These are phyloP conservation scores for Lochmaea crataegi DNA, from an alignment of 2,888 invertebrate genomes.

Conservation along the genomic window DNA sequence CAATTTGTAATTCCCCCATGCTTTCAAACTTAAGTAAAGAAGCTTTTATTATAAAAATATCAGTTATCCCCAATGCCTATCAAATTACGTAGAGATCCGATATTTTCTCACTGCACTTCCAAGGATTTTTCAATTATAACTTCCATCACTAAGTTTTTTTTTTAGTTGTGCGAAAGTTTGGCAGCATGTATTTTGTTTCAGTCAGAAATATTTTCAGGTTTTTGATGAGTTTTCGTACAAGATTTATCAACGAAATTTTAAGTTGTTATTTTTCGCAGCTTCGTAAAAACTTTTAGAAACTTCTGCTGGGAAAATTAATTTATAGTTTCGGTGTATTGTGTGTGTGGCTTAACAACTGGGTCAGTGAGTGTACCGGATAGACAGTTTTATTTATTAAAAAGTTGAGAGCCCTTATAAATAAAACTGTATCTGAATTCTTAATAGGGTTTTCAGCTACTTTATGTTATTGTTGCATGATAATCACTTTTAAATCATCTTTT, in stretches of 20 bases:
- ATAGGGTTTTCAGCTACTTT: no score
- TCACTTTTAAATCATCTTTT: no score
- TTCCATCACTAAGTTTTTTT: slow-evolving; percentile 1
- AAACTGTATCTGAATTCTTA: not conserved
- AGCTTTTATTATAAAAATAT: not conserved
- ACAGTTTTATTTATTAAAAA: no score
- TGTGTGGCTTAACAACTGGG: not conserved
- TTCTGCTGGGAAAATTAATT: not conserved
- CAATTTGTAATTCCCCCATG: no score
- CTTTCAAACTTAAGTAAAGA: not conserved
- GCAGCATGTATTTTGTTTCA: not conserved
- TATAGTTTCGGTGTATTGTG: not conserved
- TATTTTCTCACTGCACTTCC: not conserved
- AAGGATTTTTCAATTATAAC: not conserved
- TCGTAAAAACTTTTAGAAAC: not conserved
- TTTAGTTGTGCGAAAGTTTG: not conserved
- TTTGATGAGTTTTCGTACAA: not conserved
- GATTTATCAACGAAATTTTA: not conserved
- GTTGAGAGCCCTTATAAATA: not conserved
- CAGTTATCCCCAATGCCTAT: not conserved
- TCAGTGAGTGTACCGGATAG: not conserved
- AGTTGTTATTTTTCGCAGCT: not conserved
- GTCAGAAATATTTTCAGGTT: not conserved
- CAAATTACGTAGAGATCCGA: not conserved
- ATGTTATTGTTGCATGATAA: no score